Conservation (phyloP, 2,113 vertebrate species). For the Takifugu flavidus region DNA sequence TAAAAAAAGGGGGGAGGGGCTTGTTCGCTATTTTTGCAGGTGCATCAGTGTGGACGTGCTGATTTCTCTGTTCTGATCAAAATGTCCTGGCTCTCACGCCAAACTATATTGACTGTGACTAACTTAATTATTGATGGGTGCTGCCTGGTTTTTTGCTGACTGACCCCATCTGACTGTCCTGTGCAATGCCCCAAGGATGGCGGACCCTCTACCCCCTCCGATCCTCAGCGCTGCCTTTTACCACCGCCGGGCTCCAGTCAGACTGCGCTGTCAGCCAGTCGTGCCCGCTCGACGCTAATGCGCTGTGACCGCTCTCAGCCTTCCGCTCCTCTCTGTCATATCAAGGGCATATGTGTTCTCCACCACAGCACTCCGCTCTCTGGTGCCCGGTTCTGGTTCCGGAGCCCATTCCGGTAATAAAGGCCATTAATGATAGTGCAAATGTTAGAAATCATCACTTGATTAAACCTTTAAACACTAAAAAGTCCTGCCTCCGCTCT, state of each 20-base stretch:
- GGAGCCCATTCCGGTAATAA: constrained; percentile 26
- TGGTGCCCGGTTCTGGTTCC: constrained; percentile 6
- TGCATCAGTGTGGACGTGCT: background rate
- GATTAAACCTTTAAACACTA: too few relatives aligned
- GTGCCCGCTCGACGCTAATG: constrained; percentile 56
- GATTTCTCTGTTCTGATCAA: constrained; percentile 40
- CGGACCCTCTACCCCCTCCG: constrained; percentile 34
- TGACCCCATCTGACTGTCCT: constrained; percentile 57
- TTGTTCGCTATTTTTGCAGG: background rate
- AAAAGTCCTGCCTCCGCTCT: too few relatives aligned
- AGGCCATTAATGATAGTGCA: constrained; percentile 28
- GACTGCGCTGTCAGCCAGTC: constrained; percentile 51
- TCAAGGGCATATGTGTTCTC: constrained; percentile 54
- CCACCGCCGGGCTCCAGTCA: constrained; percentile 53
- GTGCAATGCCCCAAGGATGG: constrained; percentile 41
- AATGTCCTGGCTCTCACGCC: constrained; percentile 38
- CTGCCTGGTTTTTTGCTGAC: constrained; percentile 59
- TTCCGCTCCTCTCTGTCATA: constrained; percentile 48
- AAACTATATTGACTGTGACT: constrained; percentile 63
- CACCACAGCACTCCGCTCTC: background rate
- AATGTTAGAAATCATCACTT: too few relatives aligned
- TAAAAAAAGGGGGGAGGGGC: background rate
- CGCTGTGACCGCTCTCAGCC: constrained; percentile 60
- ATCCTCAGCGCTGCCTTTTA: constrained; percentile 40
- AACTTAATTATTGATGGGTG: constrained; percentile 68